A percentile compares a stretch with the other conserved stretches of the same genome.
Evolutionary conservation across 2,888 invertebrate species (phyloP).

Genomic region (Teleogryllus oceanicus): DNA sequence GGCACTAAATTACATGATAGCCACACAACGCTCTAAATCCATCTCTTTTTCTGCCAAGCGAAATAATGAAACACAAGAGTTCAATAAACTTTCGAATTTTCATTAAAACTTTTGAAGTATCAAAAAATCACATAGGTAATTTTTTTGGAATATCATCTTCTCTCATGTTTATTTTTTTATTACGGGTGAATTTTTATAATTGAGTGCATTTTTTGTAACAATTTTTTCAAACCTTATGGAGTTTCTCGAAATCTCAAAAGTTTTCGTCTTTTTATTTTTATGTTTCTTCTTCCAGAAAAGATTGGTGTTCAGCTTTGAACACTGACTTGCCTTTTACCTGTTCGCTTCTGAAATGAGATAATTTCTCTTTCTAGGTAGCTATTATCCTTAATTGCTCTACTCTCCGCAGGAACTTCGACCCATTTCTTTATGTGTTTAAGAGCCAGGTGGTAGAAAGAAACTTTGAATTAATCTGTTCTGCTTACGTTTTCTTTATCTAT

Average conservation of each 20-base stretch:
- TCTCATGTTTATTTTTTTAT: no score
- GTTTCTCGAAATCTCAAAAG: background rate
- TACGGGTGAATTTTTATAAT: no score
- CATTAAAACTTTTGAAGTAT: no score
- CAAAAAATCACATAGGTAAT: no score
- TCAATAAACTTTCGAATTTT: no score
- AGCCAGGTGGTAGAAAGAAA: background rate
- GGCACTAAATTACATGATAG: no score
- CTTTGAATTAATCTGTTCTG: constrained; percentile 1
- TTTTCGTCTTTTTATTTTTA: background rate
- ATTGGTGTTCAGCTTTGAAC: background rate
- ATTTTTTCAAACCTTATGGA: no score
- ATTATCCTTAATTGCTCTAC: background rate
- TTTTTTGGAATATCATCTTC: no score
- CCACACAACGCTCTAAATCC: no score
- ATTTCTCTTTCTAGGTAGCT: background rate
- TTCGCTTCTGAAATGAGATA: background rate
- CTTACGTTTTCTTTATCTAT: background rate
- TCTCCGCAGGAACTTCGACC: background rate
- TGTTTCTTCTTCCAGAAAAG: background rate
- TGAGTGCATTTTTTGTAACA: no score
- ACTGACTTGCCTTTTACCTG: background rate
- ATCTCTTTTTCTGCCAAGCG: no score
- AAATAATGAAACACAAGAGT: no score
- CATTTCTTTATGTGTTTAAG: background rate